Evolutionary conservation across 2,888 invertebrate genomes (phyloP), one percentile per base, ranked within the genome.

Genomic region (Heliconius ethilla): DNA sequence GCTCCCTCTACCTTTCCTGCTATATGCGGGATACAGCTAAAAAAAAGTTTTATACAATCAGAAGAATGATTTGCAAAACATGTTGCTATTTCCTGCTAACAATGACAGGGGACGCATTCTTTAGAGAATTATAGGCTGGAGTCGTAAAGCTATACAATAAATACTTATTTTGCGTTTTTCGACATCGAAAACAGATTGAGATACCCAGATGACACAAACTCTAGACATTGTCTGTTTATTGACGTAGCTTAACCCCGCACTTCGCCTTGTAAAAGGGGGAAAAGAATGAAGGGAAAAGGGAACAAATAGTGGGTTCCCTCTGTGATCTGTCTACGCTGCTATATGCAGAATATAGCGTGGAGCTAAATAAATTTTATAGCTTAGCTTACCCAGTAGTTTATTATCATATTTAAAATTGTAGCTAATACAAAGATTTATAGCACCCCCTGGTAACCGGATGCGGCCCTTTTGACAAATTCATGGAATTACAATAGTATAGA

Each of bases 351-450:
- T n/a, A 62, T 22, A 59, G n/a, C 5, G 62, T 27, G 13, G 5
- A 13, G 7, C 6, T 63, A 67, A n/a, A n/a, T 67, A 37, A 37
- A 67, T 37, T 2, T 37, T 37, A 67, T 67, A 55, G 67, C 67
- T 72, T 65, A 15, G n/a, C 72, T 51, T 27, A 29, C 15, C n/a
- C 25, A 40, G 37, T 40, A 40, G 37, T n/a, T 9, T 62, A 10
- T 65, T 59, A 73, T 40, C 18, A n/a, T 62, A 66, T 77, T 66
- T 72, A 67, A 37, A 75, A 73, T 76, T 83, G 83, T 83, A 84
- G 84, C 84, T 84, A 84, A 85, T 83, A 80, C 29, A 80, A 82
- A 80, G 83, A 85, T 85, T 85, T 85, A 85, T 84, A 72, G 83
- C 73, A 80, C 81, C 79, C 81, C 73, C 75, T 27, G 78, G 81